phyloP scores from a whole-genome alignment of 2,113 vertebrate genomes.

The Leptosomus discolor region DNA sequence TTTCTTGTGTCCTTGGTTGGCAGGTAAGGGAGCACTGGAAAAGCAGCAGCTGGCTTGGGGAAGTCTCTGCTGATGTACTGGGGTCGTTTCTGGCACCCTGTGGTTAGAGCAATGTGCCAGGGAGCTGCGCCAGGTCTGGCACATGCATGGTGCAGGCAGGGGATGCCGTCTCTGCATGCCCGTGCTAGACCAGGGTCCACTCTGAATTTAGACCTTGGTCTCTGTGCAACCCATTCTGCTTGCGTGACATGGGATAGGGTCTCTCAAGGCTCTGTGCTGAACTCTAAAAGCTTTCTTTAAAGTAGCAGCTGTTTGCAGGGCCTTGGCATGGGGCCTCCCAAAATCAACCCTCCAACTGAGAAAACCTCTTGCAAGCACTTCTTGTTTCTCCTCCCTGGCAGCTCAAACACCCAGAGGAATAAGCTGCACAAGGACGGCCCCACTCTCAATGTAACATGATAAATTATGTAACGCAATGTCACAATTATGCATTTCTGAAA shows the following conservation, averaged over 20 bases:
- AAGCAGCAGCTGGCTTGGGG: not conserved
- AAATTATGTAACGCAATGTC: constrained; percentile 49
- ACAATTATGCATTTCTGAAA: constrained; percentile 38
- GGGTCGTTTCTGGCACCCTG: accelerated
- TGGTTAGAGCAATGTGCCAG: not conserved
- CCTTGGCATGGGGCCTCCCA: not conserved
- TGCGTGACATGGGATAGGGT: not conserved
- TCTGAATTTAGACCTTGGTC: not conserved
- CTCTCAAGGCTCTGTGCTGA: not conserved
- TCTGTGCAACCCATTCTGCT: not conserved
- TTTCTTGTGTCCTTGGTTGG: not conserved
- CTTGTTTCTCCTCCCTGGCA: not conserved
- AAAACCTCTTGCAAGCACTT: not conserved
- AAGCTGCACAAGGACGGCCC: not conserved
- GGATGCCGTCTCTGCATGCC: not conserved
- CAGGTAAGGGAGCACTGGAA: not conserved
- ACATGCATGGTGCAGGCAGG: accelerated
- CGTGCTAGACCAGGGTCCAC: not conserved
- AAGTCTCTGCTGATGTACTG: not conserved
- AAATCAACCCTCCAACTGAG: not conserved
- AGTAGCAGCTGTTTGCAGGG: not conserved
- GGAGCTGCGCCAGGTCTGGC: not conserved
- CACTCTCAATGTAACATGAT: not conserved
- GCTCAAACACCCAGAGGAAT: not conserved
- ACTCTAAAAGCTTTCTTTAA: not conserved